Percentiles rank a stretch among this genome's conserved stretches.
Conservation (phyloP, 2,113 vertebrate genomes). For the Pogonocichla stellata region DNA sequence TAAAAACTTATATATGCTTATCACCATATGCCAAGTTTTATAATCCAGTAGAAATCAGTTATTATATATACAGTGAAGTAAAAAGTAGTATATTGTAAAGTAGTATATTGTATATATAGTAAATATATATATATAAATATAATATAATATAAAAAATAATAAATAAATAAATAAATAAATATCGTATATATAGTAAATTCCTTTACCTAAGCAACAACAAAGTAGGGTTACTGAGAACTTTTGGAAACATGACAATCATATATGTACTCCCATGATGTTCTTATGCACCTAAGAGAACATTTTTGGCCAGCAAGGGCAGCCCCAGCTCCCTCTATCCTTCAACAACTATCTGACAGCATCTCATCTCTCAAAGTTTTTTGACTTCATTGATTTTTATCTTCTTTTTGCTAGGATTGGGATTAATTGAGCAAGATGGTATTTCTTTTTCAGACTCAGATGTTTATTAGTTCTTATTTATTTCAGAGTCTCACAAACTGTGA, state of each 20-base stretch:
- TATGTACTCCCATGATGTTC: neutral
- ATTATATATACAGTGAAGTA: too few relatives aligned
- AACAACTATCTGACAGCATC: neutral
- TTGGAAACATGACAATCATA: rapidly evolving
- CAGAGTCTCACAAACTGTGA: too few relatives aligned
- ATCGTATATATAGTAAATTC: neutral
- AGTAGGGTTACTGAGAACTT: neutral
- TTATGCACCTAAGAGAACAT: neutral
- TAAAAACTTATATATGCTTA: neutral
- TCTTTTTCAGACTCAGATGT: too few relatives aligned
- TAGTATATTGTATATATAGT: neutral
- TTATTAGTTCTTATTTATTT: too few relatives aligned
- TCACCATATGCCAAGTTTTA: neutral
- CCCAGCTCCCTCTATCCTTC: neutral
- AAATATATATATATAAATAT: too few relatives aligned
- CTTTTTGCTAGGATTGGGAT: too few relatives aligned
- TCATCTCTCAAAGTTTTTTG: neutral
- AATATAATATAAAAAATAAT: too few relatives aligned
- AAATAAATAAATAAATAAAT: too few relatives aligned
- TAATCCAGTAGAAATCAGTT: neutral
- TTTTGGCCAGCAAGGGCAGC: neutral
- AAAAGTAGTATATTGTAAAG: too few relatives aligned
- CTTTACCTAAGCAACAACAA: neutral
- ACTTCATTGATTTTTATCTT: neutral
- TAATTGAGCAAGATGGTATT: too few relatives aligned